These are phyloP conservation scores for Philaenus spumarius DNA, from an alignment of 1,140 invertebrate genomes.

Conservation along the genomic window DNA sequence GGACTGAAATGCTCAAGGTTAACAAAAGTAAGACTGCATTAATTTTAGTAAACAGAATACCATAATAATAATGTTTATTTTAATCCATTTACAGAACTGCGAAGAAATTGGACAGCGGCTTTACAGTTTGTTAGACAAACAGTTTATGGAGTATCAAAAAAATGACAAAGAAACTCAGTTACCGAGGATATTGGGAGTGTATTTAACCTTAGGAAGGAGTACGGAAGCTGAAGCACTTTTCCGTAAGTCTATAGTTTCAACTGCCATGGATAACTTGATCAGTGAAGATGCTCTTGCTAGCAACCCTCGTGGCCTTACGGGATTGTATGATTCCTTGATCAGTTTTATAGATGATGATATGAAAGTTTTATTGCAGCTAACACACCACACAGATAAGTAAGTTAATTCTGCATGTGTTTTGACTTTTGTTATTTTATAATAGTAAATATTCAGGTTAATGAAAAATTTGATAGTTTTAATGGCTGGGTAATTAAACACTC, in stretches of 20 bases:
- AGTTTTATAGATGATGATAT: constrained; percentile 53
- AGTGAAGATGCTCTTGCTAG: constrained; percentile 62
- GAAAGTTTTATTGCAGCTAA: constrained; percentile 23
- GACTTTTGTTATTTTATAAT: no score
- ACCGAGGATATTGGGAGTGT: constrained; percentile 14
- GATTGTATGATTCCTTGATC: constrained; percentile 66
- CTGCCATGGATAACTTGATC: constrained; percentile 65
- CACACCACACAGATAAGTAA: constrained; percentile 16
- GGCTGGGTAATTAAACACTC: no score
- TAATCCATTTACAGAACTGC: constrained; percentile 24
- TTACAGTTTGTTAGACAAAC: constrained; percentile 10
- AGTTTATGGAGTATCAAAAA: constrained; percentile 23
- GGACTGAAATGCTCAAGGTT: no score
- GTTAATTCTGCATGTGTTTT: no score
- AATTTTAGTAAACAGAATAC: no score
- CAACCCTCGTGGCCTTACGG: constrained; percentile 62
- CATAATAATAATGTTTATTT: no score
- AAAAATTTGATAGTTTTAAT: no score
- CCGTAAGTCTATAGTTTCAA: constrained; percentile 59
- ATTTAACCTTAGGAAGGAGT: constrained; percentile 19
- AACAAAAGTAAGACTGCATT: no score
- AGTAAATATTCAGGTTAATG: no score
- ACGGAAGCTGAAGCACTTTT: constrained; percentile 24
- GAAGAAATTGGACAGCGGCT: constrained; percentile 20
- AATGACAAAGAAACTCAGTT: constrained; percentile 17